Evolutionary conservation across 2,888 invertebrate species (phyloP).

Genomic region (Melitaea athalia): DNA sequence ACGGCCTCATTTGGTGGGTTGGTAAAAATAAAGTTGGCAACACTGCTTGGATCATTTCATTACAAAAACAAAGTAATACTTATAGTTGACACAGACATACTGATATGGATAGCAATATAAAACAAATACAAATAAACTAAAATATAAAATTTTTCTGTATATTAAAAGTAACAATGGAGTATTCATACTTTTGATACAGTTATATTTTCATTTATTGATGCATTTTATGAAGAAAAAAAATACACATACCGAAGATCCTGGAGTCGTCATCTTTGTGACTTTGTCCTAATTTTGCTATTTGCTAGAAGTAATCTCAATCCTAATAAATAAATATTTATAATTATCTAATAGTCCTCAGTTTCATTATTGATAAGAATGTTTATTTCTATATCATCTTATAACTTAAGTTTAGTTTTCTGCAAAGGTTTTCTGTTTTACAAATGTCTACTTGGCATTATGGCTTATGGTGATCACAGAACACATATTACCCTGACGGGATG

Average conservation of each 20-base stretch:
- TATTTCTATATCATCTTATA: not conserved
- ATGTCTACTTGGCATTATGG: conserved; percentile 10
- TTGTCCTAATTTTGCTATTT: not conserved
- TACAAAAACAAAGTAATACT: no score
- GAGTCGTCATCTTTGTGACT: conserved; percentile 42
- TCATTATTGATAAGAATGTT: conserved; percentile 2
- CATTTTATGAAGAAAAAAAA: not conserved
- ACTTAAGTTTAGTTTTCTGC: no score
- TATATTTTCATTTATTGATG: not conserved
- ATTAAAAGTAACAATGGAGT: not conserved
- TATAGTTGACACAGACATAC: no score
- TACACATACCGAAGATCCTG: conserved; percentile 41
- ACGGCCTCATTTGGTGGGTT: no score
- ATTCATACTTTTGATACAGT: not conserved
- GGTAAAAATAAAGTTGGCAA: no score
- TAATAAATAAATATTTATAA: not conserved
- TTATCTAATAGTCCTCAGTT: conserved; percentile 9
- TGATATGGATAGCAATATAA: no score
- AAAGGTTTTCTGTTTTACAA: not conserved
- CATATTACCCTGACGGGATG: no score
- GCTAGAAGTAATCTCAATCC: not conserved
- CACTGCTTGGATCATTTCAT: no score
- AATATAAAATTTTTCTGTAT: no score
- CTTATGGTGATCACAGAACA: no score
- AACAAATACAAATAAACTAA: no score